Evolutionary conservation across 2,797 vertebrate genomes (phyloP), one percentile per base, ranked within the genome.

Genomic region (Melanotaenia boesemani): DNA sequence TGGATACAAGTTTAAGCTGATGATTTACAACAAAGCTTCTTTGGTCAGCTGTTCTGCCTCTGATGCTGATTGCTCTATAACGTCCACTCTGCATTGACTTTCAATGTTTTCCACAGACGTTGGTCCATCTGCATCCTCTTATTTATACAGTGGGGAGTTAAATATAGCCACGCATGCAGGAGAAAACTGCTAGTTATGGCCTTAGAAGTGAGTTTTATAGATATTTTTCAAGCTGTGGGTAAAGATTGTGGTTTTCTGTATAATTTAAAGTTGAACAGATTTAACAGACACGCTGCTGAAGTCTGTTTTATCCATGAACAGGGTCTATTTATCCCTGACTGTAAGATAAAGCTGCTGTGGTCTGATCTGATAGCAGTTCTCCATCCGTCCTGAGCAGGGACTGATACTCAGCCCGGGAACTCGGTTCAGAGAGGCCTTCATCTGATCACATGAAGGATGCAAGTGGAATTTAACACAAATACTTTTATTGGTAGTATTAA

Each of bases 171-270:
- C 50, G 24, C 50, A 52, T 7, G 20, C 18, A 48, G 44, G 16
- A 48, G 44, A 48, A 52, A 52, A 52, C 50, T 24, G 50, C n/a
- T 52, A 52, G 24, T 52, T 24, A 10, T 24, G 50, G 22, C n/a
- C 50, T 52, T 20, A 52, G 50, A 52, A 52, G 50, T 52, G 50
- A 52, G 9, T 52, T 52, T 52, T 52, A 24, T 52, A 52, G 50
- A 52, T 52, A 22, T 52, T 52, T 24, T 52, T 52, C n/a, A 22
- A 6, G n/a, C 50, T 24, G n/a, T 10, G 50, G 50, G 50, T 52
- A 52, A 52, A 52, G 50, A 11, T 22, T 52, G 22, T 24, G 50
- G 50, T 8, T 52, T 3, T 11, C 24, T 52, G 22, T 52, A 52
- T 52, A 50, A 52, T 52, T 48, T 48, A 48, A 5, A 48, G 7